Conservation (phyloP, 2,113 vertebrate species). For the Grallaria varia region DNA sequence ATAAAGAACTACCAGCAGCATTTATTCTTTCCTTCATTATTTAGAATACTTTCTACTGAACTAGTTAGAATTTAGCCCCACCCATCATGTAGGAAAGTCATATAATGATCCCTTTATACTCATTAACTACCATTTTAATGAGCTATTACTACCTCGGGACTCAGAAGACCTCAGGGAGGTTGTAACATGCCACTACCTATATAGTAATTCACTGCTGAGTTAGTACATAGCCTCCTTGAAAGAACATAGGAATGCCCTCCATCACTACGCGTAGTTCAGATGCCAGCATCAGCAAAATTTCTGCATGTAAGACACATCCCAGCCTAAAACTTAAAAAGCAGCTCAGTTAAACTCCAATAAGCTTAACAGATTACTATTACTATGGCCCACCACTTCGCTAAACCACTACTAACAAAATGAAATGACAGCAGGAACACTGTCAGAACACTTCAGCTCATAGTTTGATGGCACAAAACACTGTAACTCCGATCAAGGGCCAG, state of each 20-base stretch:
- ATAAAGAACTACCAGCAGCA: background rate
- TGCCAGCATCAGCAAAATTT: conserved; percentile 36
- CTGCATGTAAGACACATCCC: background rate
- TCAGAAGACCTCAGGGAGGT: conserved; percentile 62
- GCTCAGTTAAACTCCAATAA: background rate
- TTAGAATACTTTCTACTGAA: conserved; percentile 22
- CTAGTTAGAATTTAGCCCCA: conserved; percentile 50
- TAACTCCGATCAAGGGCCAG: background rate
- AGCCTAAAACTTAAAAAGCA: background rate
- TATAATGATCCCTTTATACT: conserved; percentile 61
- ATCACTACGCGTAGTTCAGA: background rate
- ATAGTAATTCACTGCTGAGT: conserved; percentile 63
- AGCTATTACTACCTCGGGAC: conserved; percentile 66
- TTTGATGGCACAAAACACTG: background rate
- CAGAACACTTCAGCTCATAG: background rate
- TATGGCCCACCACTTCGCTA: background rate
- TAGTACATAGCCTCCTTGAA: conserved; percentile 64
- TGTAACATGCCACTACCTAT: conserved; percentile 69
- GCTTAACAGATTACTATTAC: background rate
- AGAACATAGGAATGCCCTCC: conserved; percentile 51
- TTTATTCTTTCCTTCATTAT: background rate
- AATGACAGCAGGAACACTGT: background rate
- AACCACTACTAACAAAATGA: background rate
- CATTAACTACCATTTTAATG: conserved; percentile 69
- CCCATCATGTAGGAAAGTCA: background rate